Evolutionary conservation across 2,113 vertebrate species (phyloP), one percentile per base, ranked within the genome.

Genomic region (Petrocephalus microphthalmus): DNA sequence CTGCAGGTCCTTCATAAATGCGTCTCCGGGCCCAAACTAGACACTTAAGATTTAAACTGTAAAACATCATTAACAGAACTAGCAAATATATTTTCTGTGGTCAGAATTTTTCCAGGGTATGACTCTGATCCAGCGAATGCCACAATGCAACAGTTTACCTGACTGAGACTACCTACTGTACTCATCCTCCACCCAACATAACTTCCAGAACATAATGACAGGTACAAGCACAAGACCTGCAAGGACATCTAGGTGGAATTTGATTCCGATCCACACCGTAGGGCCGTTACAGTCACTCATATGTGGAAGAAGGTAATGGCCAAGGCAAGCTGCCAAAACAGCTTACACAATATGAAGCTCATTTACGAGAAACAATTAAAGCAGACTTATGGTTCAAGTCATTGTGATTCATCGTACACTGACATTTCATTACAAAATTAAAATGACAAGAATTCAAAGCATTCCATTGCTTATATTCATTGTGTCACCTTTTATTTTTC

Each of bases 41-140:
- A n/a, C n/a, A 25, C 49, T 51, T 84, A 45, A 51, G 37, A 47
- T 83, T 83, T 49, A 49, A 83, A 83, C 37, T 49, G 81, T 83
- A 49, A 45, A 47, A 47, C 22, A 47, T 42, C 78, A 42, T 49
- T 47, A 49, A 83, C 19, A 49, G 33, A 45, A 49, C 19, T 49
- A 49, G 74, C 60, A 85, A 90, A 91, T 87, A 8, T 85, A 29
- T 84, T 67, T 87, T 1, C 15, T 86, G 84, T 4, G 45, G 19
- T 22, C 81, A 49, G 81, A 83, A 47, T 10, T 49, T 47, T 83
- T 49, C 20, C 81, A 64, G n/a, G n/a, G n/a, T 64, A 64, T 64
- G 57, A 64, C 57, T 25, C 57, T 64, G 7, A 1, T 64, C 57
- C n/a, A 29, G n/a, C 10, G 0, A 67, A 67, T 67, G 25, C 25